Evolutionary conservation across 1,140 invertebrate genomes (phyloP).

Genomic region (Tetragonula clypearis): DNA sequence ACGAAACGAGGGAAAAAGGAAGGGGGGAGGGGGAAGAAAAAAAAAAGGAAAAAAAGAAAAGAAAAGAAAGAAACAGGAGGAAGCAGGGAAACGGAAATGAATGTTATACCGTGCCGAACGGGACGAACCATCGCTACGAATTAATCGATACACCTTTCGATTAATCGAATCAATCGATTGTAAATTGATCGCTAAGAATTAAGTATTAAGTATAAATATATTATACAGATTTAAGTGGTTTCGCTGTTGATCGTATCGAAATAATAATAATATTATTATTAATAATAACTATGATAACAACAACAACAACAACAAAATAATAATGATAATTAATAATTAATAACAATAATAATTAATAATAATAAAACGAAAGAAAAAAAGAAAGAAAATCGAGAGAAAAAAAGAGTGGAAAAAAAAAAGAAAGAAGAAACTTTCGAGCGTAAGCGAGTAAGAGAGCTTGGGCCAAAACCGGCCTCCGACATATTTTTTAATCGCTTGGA

Average conservation of each 20-base stretch:
- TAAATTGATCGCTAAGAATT: conserved; percentile 74
- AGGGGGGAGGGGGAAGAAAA: background rate
- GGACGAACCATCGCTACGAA: conserved; percentile 66
- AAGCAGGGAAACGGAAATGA: conserved; percentile 63
- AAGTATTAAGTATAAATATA: conserved; percentile 71
- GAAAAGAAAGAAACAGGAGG: background rate
- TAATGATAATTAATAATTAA: background rate
- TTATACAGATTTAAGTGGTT: conserved; percentile 71
- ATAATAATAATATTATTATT: background rate
- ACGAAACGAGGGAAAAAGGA: conserved; percentile 41
- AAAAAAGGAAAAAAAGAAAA: conserved; percentile 20
- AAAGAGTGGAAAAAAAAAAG: background rate
- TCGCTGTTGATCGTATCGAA: conserved; percentile 77
- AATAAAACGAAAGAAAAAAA: conserved; percentile 39
- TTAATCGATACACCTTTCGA: conserved; percentile 58
- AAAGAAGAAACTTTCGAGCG: conserved; percentile 38
- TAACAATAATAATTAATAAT: background rate
- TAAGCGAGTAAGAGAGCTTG: conserved; percentile 78
- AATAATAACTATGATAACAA: background rate
- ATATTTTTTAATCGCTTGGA: conserved; percentile 80
- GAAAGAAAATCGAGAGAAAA: conserved; percentile 6
- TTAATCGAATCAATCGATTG: conserved; percentile 71
- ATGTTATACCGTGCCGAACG: conserved; percentile 43
- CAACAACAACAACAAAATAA: background rate
- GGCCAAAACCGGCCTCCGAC: conserved; percentile 71